Conservation (phyloP, 2,797 vertebrate species). For the Thaleichthys pacificus region DNA sequence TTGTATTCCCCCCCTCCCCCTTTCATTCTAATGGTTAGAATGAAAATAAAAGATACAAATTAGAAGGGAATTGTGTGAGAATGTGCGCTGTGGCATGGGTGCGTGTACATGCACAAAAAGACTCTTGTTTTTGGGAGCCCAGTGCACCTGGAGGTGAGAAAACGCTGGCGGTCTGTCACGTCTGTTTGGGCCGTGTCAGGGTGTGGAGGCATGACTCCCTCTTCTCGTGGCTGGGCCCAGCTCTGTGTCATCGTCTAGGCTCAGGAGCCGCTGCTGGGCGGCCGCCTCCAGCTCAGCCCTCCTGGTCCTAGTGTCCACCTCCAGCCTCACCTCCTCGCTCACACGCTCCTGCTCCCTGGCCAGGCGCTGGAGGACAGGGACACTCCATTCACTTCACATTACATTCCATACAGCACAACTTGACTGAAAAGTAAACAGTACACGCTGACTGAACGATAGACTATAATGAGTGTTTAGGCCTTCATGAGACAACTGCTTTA, state of each 20-base stretch:
- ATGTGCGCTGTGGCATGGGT: no score
- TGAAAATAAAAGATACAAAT: no score
- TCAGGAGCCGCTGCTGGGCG: constrained; percentile 64
- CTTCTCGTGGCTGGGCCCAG: constrained; percentile 50
- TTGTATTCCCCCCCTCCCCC: no score
- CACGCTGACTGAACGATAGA: no score
- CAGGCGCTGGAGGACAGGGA: constrained; percentile 72
- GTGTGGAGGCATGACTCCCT: background rate
- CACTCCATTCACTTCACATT: background rate
- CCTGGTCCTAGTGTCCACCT: constrained; percentile 64
- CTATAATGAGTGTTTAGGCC: no score
- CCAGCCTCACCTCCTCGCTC: constrained; percentile 73
- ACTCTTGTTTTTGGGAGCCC: background rate
- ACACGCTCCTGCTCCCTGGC: constrained; percentile 78
- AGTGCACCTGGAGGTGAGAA: background rate
- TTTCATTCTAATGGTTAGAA: no score
- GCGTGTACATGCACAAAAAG: background rate
- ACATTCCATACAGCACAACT: background rate
- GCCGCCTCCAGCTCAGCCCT: constrained; percentile 74
- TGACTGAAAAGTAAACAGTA: no score
- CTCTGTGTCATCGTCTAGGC: constrained; percentile 58
- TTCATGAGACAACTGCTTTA: no score
- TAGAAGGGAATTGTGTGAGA: no score
- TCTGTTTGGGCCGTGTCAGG: background rate
- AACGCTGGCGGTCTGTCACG: no score